A percentile compares a stretch with the other conserved stretches of the same genome.
Evolutionary conservation across 1,140 invertebrate species (phyloP).

Genomic region (Anthonomus grandis): DNA sequence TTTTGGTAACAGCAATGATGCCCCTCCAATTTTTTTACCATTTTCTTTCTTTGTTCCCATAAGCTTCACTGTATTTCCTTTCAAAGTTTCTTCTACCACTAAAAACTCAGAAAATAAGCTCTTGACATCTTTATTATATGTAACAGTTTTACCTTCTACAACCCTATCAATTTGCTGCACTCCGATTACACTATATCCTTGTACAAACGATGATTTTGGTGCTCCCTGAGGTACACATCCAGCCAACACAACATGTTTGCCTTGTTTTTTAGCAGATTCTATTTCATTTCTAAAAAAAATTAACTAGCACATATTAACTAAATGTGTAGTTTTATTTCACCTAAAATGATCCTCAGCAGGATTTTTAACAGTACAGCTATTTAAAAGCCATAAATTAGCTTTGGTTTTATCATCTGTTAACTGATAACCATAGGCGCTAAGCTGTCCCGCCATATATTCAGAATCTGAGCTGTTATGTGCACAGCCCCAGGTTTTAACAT

Average conservation of each 20-base stretch:
- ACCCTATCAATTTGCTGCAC: constrained; percentile 98
- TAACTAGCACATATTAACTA: background rate
- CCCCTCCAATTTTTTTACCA: constrained; percentile 83
- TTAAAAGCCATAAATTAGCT: constrained; percentile 93
- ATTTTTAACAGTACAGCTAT: constrained; percentile 97
- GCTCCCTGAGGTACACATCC: constrained; percentile 95
- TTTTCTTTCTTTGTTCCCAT: constrained; percentile 78
- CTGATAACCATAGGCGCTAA: constrained; percentile 83
- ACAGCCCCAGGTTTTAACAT: constrained; percentile 97
- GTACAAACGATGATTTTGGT: constrained; percentile 68
- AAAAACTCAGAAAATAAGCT: background rate
- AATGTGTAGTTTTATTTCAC: constrained; percentile 41
- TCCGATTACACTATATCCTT: constrained; percentile 88
- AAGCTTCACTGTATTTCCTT: constrained; percentile 82
- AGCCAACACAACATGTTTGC: constrained; percentile 88
- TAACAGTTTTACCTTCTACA: constrained; percentile 61
- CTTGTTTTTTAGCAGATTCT: constrained; percentile 66
- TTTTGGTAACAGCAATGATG: constrained; percentile 85
- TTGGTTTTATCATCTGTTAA: constrained; percentile 77
- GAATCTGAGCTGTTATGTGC: constrained; percentile 95
- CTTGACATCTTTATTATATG: background rate
- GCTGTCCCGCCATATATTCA: constrained; percentile 96
- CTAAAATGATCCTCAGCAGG: constrained; percentile 95
- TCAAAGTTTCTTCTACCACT: constrained; percentile 96
- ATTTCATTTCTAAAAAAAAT: constrained; percentile 75